Base-by-base conservation (phyloP, 2,113 vertebrate genomes). In the Falco punctatus region DNA sequence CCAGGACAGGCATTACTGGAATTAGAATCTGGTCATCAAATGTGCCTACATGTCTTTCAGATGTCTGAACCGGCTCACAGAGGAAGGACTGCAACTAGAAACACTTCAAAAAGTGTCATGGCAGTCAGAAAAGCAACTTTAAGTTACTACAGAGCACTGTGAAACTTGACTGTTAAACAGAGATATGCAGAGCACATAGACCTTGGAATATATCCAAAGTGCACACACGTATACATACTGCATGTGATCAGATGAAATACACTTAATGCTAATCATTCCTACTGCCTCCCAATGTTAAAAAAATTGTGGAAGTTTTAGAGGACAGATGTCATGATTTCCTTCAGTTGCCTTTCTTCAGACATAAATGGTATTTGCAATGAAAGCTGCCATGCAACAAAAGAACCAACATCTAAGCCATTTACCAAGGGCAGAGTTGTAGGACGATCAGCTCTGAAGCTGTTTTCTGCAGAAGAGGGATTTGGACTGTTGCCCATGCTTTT, bases 391-490 rank as follows among this genome's bases (percentile, higher is more conserved):
- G 19, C 55, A 71, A 52, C 8, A 54, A n/a, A 87, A 46, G 22
- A 85, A 69, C 16, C 67, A 75, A 61, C 32, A 70, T 2, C 3
- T 20, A 90, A 92, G 40, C 15, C 26, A 97, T 97, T 97, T 97
- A 99, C 99, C 98, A 99, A 96, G 82, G 99, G 98, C 78, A 99
- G 98, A 62, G 95, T 97, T 32, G 98, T 97, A 33, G 98, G 97
- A 15, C 90, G 98, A 61, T 98, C 98, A 94, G 90, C 93, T 65
- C 98, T 97, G 96, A 99, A 99, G 92, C 98, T 98, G 81, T 96
- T 98, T 88, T 98, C 98, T 66, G 97, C 83, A 74, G 98, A 98
- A 90, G 98, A 99, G 1, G 98, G 98, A 93, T 98, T 97, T 62
- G 99, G 98, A 93, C 98, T 99, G 96, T 98, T 99, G 91, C 98